A percentile compares a stretch with the other conserved stretches of the same genome.
phyloP scores from a whole-genome alignment of 2,113 vertebrate species.

The Trachemys scripta region DNA sequence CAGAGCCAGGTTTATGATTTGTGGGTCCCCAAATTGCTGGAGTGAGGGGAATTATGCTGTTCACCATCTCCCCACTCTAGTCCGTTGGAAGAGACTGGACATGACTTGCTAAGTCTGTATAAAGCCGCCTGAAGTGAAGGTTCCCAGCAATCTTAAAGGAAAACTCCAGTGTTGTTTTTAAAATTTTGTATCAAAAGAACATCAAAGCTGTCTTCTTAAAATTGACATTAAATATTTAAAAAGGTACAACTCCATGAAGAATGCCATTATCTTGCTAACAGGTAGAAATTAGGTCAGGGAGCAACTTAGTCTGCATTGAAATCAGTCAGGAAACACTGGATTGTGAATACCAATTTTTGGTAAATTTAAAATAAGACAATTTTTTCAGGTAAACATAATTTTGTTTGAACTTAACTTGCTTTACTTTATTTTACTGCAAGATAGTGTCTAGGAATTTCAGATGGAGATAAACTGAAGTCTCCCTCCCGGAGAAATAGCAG shows the following conservation, averaged over 20 bases:
- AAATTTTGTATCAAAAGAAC: not conserved
- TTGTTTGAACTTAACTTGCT: not conserved
- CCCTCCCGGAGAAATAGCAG: not conserved
- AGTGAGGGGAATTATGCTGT: constrained; percentile 19
- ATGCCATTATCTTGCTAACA: not conserved
- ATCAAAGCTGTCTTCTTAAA: not conserved
- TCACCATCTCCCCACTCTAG: not conserved
- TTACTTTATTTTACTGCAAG: not conserved
- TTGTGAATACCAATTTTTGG: not conserved
- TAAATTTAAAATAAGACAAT: not conserved
- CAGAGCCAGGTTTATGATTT: not conserved
- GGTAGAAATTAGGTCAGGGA: not conserved
- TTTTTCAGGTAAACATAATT: not conserved
- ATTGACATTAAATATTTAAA: not conserved
- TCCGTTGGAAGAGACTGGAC: not conserved
- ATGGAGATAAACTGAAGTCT: not conserved
- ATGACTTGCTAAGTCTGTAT: not conserved
- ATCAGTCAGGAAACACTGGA: not conserved
- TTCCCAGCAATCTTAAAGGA: not conserved
- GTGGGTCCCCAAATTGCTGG: not conserved
- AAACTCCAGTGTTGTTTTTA: not conserved
- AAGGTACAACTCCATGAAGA: not conserved
- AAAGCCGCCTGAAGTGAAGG: not conserved
- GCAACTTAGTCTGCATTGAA: not conserved
- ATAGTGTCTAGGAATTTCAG: not conserved